phyloP scores from a whole-genome alignment of 2,113 vertebrate genomes.

The Nicator chloris region DNA sequence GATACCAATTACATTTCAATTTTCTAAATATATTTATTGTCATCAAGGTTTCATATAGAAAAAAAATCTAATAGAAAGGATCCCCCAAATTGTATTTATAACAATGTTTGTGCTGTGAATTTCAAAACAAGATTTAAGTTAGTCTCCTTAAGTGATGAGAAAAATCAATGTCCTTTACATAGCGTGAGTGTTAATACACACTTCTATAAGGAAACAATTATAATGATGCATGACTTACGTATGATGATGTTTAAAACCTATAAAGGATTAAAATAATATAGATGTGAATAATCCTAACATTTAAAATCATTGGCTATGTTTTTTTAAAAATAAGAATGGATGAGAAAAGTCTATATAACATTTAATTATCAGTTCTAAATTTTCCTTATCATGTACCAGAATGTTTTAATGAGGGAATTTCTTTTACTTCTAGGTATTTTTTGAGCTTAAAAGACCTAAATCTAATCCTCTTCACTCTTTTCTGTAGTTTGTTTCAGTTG shows the following conservation, averaged over 20 bases:
- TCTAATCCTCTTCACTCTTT: not conserved
- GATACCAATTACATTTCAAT: not conserved
- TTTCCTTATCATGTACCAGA: not conserved
- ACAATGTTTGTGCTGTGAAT: not conserved
- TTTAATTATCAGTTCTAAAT: not conserved
- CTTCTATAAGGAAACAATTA: not conserved
- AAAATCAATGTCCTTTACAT: not conserved
- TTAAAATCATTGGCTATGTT: not conserved
- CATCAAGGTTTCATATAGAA: not conserved
- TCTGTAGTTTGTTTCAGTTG: not conserved
- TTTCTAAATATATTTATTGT: not conserved
- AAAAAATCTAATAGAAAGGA: not conserved
- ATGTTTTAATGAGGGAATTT: not conserved
- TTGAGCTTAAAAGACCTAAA: not conserved
- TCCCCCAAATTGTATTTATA: not conserved
- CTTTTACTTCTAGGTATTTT: not conserved
- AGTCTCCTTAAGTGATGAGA: not conserved
- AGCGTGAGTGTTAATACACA: not conserved
- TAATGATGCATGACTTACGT: not conserved
- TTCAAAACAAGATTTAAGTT: not conserved
- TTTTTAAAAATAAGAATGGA: not conserved
- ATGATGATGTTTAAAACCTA: not conserved
- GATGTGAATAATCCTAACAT: not conserved
- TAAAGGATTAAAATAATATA: not conserved
- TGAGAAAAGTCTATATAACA: fast-evolving